Base-by-base conservation (phyloP, 30 jellyfish, hydroid and myxozoan genomes). In the Rhopilema esculentum region DNA sequence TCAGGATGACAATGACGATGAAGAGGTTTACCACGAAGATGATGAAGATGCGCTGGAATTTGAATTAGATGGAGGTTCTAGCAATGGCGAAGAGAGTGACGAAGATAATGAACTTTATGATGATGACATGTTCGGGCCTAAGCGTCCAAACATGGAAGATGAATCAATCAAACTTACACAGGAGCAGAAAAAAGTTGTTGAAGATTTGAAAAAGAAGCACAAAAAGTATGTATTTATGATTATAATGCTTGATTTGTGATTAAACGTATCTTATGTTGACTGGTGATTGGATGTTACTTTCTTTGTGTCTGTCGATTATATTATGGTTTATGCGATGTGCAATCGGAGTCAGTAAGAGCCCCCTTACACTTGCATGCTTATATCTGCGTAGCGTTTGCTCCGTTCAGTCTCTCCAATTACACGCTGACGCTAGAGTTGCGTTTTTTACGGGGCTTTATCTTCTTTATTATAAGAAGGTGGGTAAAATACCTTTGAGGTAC, bases 41-140 rank as follows among this genome's bases (percentile, higher is more conserved):
- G 86, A 85, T 33, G 98, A 85, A 24, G 52, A 61, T 29, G 89
- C 82, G n/a, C 33, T 91, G 65, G 94, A 86, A 73, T 82, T 95
- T 50, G 98, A 91, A 71, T 86, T 97, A 8, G 96, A 88, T 27
- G 84, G 72, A 22, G 97, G 87, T 23, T 61, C 86, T 16, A 89
- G 72, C n/a, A 32, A 71, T 64, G 89, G 74, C 16, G 88, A 66
- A 49, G 97, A 77, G 26, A 62, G 78, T 85, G 97, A 83, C 80
- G 89, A 75, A 1, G 93, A 85, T 4, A 79, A 94, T 50, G 97
- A 94, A 48, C 49, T 69, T 30, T 90, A 94, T 66, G 97, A 89
- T 52, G 97, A 89, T 79, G 97, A 84, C 20, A 20, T 94, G 76
- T 94, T 89, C 66, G 97, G 91, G 0, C 49, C 91, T 25, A 96